Conservation (phyloP, 2,888 invertebrate genomes). For the Cylindroiulus punctatus region DNA sequence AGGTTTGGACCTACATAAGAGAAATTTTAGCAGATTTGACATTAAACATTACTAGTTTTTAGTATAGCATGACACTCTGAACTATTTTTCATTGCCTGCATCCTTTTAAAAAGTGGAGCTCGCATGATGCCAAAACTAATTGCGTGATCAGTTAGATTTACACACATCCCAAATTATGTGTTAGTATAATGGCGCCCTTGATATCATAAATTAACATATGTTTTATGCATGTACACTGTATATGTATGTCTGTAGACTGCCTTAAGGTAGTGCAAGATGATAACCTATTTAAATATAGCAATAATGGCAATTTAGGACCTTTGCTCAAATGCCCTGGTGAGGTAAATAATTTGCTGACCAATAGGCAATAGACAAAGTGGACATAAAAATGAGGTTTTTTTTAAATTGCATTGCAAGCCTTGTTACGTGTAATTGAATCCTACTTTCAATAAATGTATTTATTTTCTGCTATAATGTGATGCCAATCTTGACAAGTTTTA, state of each 20-base stretch:
- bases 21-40: not conserved
- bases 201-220: not conserved
- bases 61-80: not conserved
- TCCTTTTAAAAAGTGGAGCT: not conserved
- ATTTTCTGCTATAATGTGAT: no score
- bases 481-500: no score
- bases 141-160: not conserved
- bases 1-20: not conserved
- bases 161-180: not conserved
- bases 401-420: no score
- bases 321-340: not conserved
- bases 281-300: not conserved
- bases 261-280: not conserved
- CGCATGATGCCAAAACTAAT: not conserved
- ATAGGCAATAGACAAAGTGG: not conserved
- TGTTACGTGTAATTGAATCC: no score
- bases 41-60: slow-evolving; percentile 2
- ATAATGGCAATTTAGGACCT: not conserved
- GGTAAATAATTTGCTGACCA: not conserved
- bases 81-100: not conserved
- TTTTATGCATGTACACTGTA: no score
- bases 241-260: not conserved
- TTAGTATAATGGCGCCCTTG: not conserved
- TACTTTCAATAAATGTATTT: no score
- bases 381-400: no score